Evolutionary conservation across 2,113 vertebrate species (phyloP), one percentile per base, ranked within the genome.

Genomic region (Xiphorhynchus elegans): DNA sequence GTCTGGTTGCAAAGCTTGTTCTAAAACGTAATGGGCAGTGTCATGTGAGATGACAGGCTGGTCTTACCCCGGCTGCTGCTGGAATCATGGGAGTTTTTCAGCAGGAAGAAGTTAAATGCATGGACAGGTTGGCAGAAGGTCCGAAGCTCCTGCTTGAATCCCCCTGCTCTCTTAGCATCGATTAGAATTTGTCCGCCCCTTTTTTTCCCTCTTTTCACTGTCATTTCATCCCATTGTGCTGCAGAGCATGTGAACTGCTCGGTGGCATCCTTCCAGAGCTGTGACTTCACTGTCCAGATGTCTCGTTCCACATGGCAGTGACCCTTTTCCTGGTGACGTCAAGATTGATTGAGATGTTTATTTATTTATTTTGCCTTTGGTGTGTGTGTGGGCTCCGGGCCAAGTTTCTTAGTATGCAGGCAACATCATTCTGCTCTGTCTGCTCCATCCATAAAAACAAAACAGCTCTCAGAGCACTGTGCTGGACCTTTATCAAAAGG

Each of bases 211-310:
- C 59, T 59, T 66, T 35, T 8, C 60, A 53, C 89, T 92, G 92
- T 94, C 87, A 64, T 82, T 19, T 14, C 49, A 39, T 62, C 90
- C 90, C 47, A 35, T 73, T 90, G 93, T 95, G 93, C 84, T 50
- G 87, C 87, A 13, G 69, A 76, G 53, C 67, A 62, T 76, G 53
- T 50, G 85, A 87, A 73, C 20, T 5, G 64, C 29, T 78, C 13
- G 3, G 53, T 96, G 95, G 97, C 96, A 58, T 53, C 67, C 4
- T 9, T 93, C 95, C 96, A 94, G 91, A 31, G 77, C 86, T 23
- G 88, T 97, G 96, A 95, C 93, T 91, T 96, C 96, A 94, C 73
- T 73, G 96, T 35, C 94, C 96, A 96, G 95, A 94, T 96, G 95
- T 94, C 94, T 92, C 25, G 3, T 70, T 94, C 90, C 93, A 25